Base-by-base conservation (phyloP, 2,113 vertebrate species). In the Oreochromis spilurus region DNA sequence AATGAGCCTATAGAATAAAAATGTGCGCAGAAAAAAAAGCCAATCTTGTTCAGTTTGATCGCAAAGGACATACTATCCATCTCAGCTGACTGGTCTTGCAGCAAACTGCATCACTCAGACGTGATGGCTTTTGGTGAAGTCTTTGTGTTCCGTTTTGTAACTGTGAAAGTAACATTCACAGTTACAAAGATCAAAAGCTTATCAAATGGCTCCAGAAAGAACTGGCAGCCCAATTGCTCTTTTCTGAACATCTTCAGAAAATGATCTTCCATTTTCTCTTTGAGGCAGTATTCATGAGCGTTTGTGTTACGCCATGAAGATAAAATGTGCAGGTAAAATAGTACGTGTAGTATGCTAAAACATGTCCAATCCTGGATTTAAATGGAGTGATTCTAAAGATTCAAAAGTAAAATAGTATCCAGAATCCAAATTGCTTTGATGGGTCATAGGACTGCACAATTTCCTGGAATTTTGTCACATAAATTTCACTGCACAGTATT, bases 71-170 rank as follows among this genome's bases (percentile, higher is more conserved):
- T 50, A 45, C 67, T 79, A 84, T 91, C 87, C 87, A 79, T 91
- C 79, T 78, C 60, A 65, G 55, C 79, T 79, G 90, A 89, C 87
- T 57, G 9, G 53, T 82, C 84, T 90, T 93, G 91, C 85, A 88
- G 43, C 9, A 14, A 24, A 75, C 93, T 93, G 87, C 91, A 92
- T 93, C 93, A 93, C 88, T 89, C 75, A 90, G 79, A 83, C 81
- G 80, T 29, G 53, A 88, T 84, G 84, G 77, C 65, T 89, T 84
- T 78, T 55, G 85, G 82, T 88, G 81, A 84, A 91, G 85, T 83
- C 84, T 87, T 87, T 88, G 88, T 88, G 89, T 87, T 92, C 81
- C 36, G 17, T 91, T 92, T 90, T 93, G 87, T 92, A 82, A 87
- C 82, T 85, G 82, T 87, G 86, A 90, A 89, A 87, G 88, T 88